Percentiles rank a stretch among this genome's conserved stretches.
Conservation (phyloP, 2,797 vertebrate genomes). For the Sebastiscus albofasciatus region DNA sequence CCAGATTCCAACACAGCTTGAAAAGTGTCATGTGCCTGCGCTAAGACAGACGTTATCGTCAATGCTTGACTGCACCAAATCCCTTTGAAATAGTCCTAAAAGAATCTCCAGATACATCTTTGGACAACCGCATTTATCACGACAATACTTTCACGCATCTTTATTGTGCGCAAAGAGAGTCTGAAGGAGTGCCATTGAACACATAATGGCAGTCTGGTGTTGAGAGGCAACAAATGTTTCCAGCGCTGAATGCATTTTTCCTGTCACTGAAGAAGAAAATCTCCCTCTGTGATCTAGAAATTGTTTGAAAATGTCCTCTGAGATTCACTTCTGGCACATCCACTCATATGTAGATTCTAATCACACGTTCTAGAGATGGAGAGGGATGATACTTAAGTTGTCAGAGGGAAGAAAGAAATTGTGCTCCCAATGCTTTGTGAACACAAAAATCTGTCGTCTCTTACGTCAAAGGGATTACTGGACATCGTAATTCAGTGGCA, state of each 20-base stretch:
- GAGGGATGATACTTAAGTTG: not conserved
- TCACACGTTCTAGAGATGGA: not conserved
- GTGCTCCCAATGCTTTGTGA: not conserved
- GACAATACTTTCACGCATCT: not conserved
- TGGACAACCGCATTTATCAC: not conserved
- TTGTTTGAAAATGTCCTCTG: not conserved
- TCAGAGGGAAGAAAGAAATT: not conserved
- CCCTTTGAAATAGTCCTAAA: constrained; percentile 18
- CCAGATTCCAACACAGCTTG: constrained; percentile 5
- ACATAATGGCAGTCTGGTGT: constrained; percentile 19
- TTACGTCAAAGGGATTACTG: not conserved
- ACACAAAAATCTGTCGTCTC: not conserved
- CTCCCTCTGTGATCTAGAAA: constrained; percentile 9
- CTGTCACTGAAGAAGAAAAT: constrained; percentile 3
- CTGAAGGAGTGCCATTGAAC: constrained; percentile 25
- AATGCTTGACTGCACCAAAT: not conserved
- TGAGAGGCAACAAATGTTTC: constrained; percentile 20
- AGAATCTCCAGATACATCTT: not conserved
- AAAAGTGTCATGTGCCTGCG: not conserved
- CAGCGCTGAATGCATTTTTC: not conserved
- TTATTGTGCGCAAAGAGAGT: not conserved
- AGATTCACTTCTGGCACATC: not conserved
- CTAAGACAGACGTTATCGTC: not conserved
- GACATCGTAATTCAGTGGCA: not conserved
- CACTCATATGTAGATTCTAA: not conserved